These are phyloP conservation scores for Psephotus haematonotus DNA, from an alignment of 2,113 vertebrate genomes.

Conservation along the genomic window DNA sequence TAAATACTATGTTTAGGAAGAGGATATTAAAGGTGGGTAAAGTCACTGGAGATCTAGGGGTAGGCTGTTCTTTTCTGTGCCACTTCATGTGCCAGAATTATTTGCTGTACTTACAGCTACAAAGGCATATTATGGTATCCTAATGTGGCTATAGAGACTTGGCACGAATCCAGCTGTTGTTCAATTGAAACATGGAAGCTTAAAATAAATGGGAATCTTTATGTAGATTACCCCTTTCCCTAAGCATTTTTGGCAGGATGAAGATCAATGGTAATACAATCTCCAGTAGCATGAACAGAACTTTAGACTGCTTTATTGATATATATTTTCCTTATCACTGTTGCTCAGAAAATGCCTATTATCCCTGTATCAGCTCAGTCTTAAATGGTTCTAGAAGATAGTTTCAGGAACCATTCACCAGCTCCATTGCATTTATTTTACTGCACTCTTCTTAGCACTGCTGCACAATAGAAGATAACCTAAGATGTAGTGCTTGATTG, in stretches of 20 bases:
- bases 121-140: neutral
- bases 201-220: neutral
- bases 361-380: neutral
- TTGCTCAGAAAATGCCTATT: neutral
- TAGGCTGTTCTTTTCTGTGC: neutral
- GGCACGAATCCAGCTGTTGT: neutral
- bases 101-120: neutral
- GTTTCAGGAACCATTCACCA: neutral
- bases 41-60: neutral
- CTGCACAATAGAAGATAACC: neutral
- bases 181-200: neutral
- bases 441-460: neutral
- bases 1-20: neutral
- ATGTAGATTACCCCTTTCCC: neutral
- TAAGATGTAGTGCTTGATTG: constrained; percentile 24
- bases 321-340: neutral
- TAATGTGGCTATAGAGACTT: neutral
- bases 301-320: neutral
- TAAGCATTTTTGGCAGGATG: neutral
- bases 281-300: neutral
- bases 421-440: neutral
- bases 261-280: neutral
- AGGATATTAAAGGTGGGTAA: neutral
- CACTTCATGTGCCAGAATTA: neutral
- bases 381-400: neutral